Percentiles rank a stretch among this genome's conserved stretches.
These are phyloP conservation scores for Pocillopora meandrina DNA, from an alignment of 92 coral and sea anemone species.

Conservation along the genomic window DNA sequence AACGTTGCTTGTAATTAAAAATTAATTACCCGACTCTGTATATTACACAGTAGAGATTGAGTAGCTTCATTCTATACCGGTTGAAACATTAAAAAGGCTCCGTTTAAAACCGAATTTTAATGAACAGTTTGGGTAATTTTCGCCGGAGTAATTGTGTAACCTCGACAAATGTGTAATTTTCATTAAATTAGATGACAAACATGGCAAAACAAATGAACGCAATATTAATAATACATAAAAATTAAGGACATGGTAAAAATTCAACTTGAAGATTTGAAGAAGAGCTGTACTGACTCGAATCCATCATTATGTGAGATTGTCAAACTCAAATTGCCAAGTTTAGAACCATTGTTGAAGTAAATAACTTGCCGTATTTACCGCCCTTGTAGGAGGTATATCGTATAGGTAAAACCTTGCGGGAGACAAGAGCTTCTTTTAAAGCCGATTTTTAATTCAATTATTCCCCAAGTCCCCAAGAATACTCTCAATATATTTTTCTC, in stretches of 20 bases:
- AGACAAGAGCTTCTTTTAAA: constrained; percentile 19
- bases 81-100: background rate
- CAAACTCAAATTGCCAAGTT: constrained; percentile 9
- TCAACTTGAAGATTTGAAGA: constrained; percentile 32
- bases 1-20: constrained; percentile 50
- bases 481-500: background rate
- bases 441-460: constrained; percentile 43
- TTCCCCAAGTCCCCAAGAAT: constrained; percentile 22
- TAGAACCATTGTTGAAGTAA: constrained; percentile 13
- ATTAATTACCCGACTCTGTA: constrained; percentile 41
- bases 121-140: background rate
- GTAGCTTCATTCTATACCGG: background rate
- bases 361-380: constrained; percentile 21
- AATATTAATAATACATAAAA: constrained; percentile 66
- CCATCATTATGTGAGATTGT: constrained; percentile 5
- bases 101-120: background rate
- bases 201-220: constrained; percentile 51
- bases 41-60: constrained; percentile 15
- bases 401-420: constrained; percentile 8
- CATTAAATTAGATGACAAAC: constrained; percentile 61
- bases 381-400: background rate
- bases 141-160: background rate
- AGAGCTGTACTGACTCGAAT: background rate
- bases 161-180: constrained; percentile 25
- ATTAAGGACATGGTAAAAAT: constrained; percentile 56